phyloP scores from a whole-genome alignment of 2,113 vertebrate species.

The Gobius niger region DNA sequence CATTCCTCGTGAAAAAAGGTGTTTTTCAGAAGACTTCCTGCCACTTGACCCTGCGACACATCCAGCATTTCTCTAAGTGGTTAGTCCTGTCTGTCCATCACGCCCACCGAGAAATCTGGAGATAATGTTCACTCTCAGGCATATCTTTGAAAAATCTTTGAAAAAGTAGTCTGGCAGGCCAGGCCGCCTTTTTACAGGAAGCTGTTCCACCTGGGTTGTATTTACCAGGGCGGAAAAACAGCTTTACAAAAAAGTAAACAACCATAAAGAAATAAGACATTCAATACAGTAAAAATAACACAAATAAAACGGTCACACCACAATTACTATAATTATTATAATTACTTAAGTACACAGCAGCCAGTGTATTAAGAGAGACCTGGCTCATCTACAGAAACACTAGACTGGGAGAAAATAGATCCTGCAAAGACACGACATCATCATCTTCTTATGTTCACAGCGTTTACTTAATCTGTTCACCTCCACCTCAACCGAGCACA shows the following conservation, averaged over 20 bases:
- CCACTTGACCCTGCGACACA: too few species aligned
- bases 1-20: too few species aligned
- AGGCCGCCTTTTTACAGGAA: slow-evolving; percentile 71
- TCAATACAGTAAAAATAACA: background rate
- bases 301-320: background rate
- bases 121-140: too few species aligned
- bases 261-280: background rate
- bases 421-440: slow-evolving; percentile 87
- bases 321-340: slow-evolving; percentile 66
- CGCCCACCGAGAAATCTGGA: too few species aligned
- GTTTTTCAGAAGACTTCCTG: too few species aligned
- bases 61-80: too few species aligned
- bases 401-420: slow-evolving; percentile 91
- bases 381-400: slow-evolving; percentile 99
- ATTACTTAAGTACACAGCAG: slow-evolving; percentile 88
- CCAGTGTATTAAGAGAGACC: slow-evolving; percentile 96
- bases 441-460: background rate
- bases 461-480: too few species aligned
- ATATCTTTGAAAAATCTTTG: too few species aligned
- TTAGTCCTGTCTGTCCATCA: too few species aligned
- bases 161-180: too few species aligned
- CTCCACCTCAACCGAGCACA: too few species aligned
- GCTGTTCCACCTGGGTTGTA: slow-evolving; percentile 92
- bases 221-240: slow-evolving; percentile 95
- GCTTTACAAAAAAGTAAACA: slow-evolving; percentile 88